Base-by-base conservation (phyloP, 2,888 invertebrate species). In the Cistogaster globosa region DNA sequence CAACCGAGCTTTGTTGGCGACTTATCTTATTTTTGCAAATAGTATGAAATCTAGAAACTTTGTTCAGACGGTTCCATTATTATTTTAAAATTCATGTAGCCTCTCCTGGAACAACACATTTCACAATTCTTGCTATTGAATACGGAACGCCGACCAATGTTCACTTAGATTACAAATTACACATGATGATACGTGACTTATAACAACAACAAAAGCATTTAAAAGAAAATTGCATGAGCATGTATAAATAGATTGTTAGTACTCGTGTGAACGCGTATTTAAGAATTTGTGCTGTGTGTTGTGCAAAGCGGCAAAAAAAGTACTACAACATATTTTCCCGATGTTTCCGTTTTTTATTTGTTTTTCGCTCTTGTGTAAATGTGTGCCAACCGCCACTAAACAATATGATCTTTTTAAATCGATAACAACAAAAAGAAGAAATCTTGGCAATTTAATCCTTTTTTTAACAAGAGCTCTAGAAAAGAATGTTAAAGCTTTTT, bases 161-260 rank as follows among this genome's bases (percentile, higher is more conserved):
- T 84, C 72, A 67, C 80, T 77, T 63, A 84, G 57, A 77, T 81
- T 74, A 84, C 80, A 84, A 84, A 81, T 81, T 84, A 84, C 80
- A 81, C 72, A 81, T 63, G 84, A 77, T 63, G 84, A 81, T 77
- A 84, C 84, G 84, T 84, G 84, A 80, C 80, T 81, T 79, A 68
- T 60, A 81, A 62, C 62, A 77, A 68, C 74, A 79, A 38, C 18
- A 53, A 38, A 16, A 53, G 62, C 67, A 63, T 12, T 36, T 62
- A 26, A 36, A 45, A 67, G 2, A 60, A 74, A 63, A 67, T 9
- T 67, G 26, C 65, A 63, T 11, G 51, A 38, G 57, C 53, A 68
- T 60, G 22, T 32, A 77, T 26, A 53, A 77, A 83, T 76, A 38
- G 75, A 48, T 77, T 63, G 62, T 63, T 82, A 76, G 63, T 38